Base-by-base conservation (phyloP, 2,888 invertebrate species). In the Drosophila kokeensis region DNA sequence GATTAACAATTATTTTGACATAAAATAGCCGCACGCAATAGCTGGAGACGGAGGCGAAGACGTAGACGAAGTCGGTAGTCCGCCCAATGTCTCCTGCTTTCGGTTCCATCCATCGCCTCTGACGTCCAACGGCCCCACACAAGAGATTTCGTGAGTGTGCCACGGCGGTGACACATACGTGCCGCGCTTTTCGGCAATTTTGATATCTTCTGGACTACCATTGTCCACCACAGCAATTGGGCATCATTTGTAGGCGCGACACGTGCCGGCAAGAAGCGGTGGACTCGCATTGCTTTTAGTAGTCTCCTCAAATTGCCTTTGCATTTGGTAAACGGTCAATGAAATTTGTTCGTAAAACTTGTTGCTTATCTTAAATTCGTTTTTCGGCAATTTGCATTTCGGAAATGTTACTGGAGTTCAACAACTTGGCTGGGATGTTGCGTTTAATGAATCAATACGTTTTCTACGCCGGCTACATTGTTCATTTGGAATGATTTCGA, bases 1-100 rank as follows among this genome's bases (percentile, higher is more conserved):
- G 88, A 79, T 86, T 84, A 81, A 87, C 87, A 88, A 88, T 89
- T 87, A 89, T 89, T 86, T 87, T 81, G 86, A 87, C 88, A 88
- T 89, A 74, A 88, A 89, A 83, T 75, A 82, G 76, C 78, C 82
- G 68, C 87, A 78, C 78, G 82, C 78, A 65, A 49, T 32, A 66
- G 30, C 18, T 21, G 29, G 30, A 52, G 50, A 21, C 32, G 29
- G 38, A 59, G 55, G 50, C 76, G 32, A 50, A 69, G 36, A 18
- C 32, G 21, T 40, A 55, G 68, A 42, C 60, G 15, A 49, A 63
- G 54, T 64, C 53, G 64, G 71, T 42, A 69, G 64, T 70, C 38
- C 61, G 34, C 10, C 32, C 42, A 38, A 29, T 55, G 40, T 52
- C 57, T 52, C 55, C 45, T 8, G 8, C 45, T 50, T 27, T 40